These are phyloP conservation scores for Gasteruption jaculator DNA, from an alignment of 2,888 invertebrate species.

Conservation along the genomic window DNA sequence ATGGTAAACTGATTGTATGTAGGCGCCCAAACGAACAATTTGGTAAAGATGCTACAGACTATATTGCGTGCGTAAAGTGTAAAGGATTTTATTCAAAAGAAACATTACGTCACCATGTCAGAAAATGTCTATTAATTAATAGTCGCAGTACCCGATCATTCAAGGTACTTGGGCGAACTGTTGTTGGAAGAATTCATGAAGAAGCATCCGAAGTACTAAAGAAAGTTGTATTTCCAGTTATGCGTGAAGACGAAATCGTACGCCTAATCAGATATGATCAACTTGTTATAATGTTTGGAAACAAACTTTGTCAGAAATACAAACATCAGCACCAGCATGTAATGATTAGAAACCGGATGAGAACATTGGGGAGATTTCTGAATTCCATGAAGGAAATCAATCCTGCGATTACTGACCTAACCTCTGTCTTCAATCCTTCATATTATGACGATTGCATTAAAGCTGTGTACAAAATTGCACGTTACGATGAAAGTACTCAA, in stretches of 20 bases:
- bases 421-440: slow-evolving; percentile 14
- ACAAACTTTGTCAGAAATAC: slow-evolving; percentile 21
- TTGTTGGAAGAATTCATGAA: slow-evolving; percentile 17
- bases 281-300: slow-evolving; percentile 22
- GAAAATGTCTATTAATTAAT: neutral
- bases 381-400: slow-evolving; percentile 8
- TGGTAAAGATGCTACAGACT: slow-evolving; percentile 16
- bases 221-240: slow-evolving; percentile 21
- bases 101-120: slow-evolving; percentile 12
- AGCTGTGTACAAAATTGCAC: slow-evolving; percentile 16
- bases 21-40: slow-evolving; percentile 13
- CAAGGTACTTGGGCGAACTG: slow-evolving; percentile 2
- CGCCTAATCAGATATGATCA: slow-evolving; percentile 21
- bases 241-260: slow-evolving; percentile 23
- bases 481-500: neutral
- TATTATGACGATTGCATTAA: slow-evolving; percentile 14
- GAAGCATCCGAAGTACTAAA: slow-evolving; percentile 10
- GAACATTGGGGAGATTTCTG: slow-evolving; percentile 15
- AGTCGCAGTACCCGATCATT: neutral
- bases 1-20: slow-evolving; percentile 13
- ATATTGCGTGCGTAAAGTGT: slow-evolving; percentile 17
- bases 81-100: slow-evolving; percentile 17
- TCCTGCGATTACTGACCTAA: slow-evolving; percentile 13
- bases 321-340: slow-evolving; percentile 17
- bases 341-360: slow-evolving; percentile 19